A percentile compares a stretch with the other conserved stretches of the same genome.
These are phyloP conservation scores for Oreochromis niloticus DNA, from an alignment of 2,113 vertebrate genomes.

Conservation along the genomic window DNA sequence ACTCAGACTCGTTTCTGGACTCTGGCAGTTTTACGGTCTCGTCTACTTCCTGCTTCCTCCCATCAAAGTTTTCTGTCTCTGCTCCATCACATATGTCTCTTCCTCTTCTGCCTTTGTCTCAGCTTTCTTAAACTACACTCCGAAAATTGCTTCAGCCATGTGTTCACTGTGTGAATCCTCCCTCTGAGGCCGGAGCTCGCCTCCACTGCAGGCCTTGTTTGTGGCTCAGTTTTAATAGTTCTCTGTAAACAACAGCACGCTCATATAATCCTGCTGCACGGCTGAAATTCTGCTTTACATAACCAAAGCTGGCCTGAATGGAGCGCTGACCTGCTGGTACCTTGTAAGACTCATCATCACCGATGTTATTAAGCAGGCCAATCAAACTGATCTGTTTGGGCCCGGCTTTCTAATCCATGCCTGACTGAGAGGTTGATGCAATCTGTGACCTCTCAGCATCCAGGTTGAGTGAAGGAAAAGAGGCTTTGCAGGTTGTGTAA, in stretches of 20 bases:
- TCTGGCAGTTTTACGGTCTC: not conserved
- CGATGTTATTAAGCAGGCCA: not conserved
- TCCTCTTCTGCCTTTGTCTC: not conserved
- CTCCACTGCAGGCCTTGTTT: not conserved
- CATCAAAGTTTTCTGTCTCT: too few relatives aligned
- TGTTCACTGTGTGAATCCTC: not conserved
- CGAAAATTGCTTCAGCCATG: not conserved
- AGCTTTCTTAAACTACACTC: not conserved
- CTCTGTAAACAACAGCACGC: not conserved
- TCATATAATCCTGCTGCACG: not conserved
- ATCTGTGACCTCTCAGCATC: not conserved
- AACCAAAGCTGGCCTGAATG: not conserved
- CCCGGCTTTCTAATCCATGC: not conserved
- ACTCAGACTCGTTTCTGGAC: not conserved
- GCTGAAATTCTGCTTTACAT: not conserved
- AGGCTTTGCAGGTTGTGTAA: constrained; percentile 21
- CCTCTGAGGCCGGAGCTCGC: not conserved
- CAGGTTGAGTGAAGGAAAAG: not conserved
- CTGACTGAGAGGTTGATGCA: not conserved
- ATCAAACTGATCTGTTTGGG: not conserved
- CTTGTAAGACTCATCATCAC: not conserved
- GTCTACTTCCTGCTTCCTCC: not conserved
- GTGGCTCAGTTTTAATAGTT: not conserved
- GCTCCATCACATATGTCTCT: not conserved
- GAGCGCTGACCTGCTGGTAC: not conserved